Evolutionary conservation across 1,140 invertebrate species (phyloP), one percentile per base, ranked within the genome.

Genomic region (Caenorhabditis tropicalis): DNA sequence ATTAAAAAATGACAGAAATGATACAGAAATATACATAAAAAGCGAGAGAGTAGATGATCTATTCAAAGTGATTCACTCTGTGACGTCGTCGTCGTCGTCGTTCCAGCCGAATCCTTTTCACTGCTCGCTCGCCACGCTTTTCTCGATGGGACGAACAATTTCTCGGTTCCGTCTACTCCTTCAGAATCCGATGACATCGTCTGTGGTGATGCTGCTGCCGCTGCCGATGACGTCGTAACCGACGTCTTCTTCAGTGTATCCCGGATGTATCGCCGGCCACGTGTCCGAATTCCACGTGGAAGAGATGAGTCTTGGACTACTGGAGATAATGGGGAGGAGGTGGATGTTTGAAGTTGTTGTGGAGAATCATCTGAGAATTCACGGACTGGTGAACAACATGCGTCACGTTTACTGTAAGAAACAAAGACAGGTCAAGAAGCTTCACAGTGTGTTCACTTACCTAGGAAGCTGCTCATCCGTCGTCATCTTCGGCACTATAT

Each of bases 331-430:
- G 7, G n/a, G 5, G n/a, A 24, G 7, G 53, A 29, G 24, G 36
- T 80, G 10, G 15, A 24, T 80, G 4, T 39, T 49, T 80, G 79
- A 19, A n/a, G n/a, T 70, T 70, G 21, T 19, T 29, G 21, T 19
- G 10, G 60, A 33, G 21, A 9, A 36, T 74, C 48, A 7, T 65
- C 81, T 2, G 31, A 29, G 24, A 81, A 74, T 46, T 80, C 39
- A 19, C 82, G 86, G 15, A 87, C 82, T 46, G 87, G 87, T 29
- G 87, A 87, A 65, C 87, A 87, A 46, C 87, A 88, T 10, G 87
- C 87, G 51, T 87, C 87, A 19, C 87, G 70, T 56, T 85, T 84
- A 49, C 86, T 87, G 85, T 79, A 87, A 87, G 53, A 6, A 24
- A 15, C 24, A 65, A 1, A 27, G 24, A 33, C 56, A 27, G 58